Base-by-base conservation (phyloP, 2,888 invertebrate species). In the Allacma fusca region DNA sequence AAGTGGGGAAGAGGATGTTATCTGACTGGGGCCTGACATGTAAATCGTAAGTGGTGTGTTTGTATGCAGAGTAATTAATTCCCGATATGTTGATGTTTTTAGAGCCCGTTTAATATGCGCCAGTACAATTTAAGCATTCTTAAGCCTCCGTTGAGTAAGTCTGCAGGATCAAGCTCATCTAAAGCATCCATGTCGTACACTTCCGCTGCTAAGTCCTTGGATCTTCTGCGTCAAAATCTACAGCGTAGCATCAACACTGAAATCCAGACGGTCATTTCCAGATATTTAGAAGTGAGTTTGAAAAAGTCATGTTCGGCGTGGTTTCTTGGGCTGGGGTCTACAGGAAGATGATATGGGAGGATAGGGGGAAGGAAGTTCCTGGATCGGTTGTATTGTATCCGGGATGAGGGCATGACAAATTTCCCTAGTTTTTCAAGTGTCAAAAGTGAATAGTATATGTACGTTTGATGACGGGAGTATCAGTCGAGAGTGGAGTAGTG, bases 201-300 rank as follows among this genome's bases (percentile, higher is more conserved):
- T 4, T 91, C 91, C 85, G 90, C 92, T 19, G 91, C 91, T 70
- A 92, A 92, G 86, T 93, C 93, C 0, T 86, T 94, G 80, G 93
- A 94, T 85, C 88, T 93, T 85, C 86, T 94, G 65, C 87, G 94
- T 70, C 92, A 92, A 86, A 93, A 92, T 83, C 88, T 94, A 85
- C 94, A 94, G 87, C 91, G 91, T 80, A 90, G 91, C 69, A 92
- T 94, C 57, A 93, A 93, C 84, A 91, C 91, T 85, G 94, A 94
- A 85, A 92, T 94, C 84, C 91, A 93, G 87, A 90, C 90, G 86
- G 91, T 94, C 71, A 90, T 94, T 79, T 91, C 91, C 84, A 92
- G 92, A 85, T 94, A 94, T 87, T 88, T 93, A 79, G 92, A 93
- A 87, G 93, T 92, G 86, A 84, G 86, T 79, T 24, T n/a, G 2